Base-by-base conservation (phyloP, 2,888 invertebrate species). In the Tortricodes alternella region DNA sequence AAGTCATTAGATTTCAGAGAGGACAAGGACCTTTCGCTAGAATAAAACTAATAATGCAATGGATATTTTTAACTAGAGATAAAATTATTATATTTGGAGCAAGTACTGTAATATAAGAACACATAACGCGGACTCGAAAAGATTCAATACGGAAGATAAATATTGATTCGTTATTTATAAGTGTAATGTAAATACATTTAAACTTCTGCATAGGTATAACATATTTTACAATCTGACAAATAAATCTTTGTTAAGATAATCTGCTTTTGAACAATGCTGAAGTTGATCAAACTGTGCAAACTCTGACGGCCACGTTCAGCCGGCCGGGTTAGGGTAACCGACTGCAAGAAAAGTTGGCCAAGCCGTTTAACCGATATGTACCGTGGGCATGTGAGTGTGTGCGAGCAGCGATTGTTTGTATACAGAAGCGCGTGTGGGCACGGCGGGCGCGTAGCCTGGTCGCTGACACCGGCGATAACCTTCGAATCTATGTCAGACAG, bases 401-500 rank as follows among this genome's bases (percentile, higher is more conserved):
- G 78, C 70, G 70, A 60, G 44, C 60, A 53, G 58, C 62, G 52
- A 68, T 74, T 83, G 83, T 83, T 83, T 83, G 83, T 84, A 84
- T 79, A 84, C 83, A 81, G 72, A 80, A 73, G 77, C 80, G 85
- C 79, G 78, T 85, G 88, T 87, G 81, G 85, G 87, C 83, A 83
- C 75, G 80, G 64, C 71, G 77, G 80, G 63, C 71, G 77, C n/a
- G n/a, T n/a, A n/a, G n/a, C 72, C 82, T 88, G 89, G 88, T 87
- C 88, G 88, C 83, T 88, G 89, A 89, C 89, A 81, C 85, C 77
- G 76, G 58, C 80, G 88, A 88, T 89, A 89, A 89, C 89, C 89
- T 89, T 89, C 87, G 76, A 73, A 82, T 75, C 74, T 83, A 80
- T 85, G 86, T 84, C 86, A 83, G 70, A 85, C 85, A 82, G 70